Evolutionary conservation across 2,797 vertebrate species (phyloP).

Genomic region (Sebastes glaucus): DNA sequence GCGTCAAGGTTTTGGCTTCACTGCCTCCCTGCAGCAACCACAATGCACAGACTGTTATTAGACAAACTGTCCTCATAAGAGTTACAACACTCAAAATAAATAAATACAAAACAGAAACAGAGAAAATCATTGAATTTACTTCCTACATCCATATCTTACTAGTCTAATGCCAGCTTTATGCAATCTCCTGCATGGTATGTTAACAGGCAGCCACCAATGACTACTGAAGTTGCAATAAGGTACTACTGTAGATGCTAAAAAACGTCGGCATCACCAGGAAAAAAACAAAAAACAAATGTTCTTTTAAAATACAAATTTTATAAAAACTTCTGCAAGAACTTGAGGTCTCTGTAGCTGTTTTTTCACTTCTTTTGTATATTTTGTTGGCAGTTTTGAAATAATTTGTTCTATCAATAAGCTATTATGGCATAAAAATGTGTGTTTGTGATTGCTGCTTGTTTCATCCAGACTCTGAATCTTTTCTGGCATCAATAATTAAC

Average conservation of each 20-base stretch:
- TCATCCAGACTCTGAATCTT: not conserved
- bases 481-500: not conserved
- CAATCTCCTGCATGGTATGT: accelerated
- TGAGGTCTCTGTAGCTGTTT: not conserved
- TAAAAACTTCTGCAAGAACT: not conserved
- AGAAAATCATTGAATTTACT: not conserved
- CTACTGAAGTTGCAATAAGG: no score
- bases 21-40: constrained; percentile 84
- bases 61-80: not conserved
- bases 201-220: not conserved
- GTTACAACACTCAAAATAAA: not conserved
- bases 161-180: not conserved
- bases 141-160: not conserved
- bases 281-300: no score
- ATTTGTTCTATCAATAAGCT: not conserved
- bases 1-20: constrained; percentile 92
- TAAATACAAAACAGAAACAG: not conserved
- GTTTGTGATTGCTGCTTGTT: not conserved
- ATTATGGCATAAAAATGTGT: not conserved
- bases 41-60: constrained; percentile 12
- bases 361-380: not conserved
- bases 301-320: no score
- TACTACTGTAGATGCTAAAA: no score
- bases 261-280: no score
- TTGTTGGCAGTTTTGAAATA: not conserved